Conservation (phyloP, 2,797 vertebrate genomes). For the Eurystomus glaucurus region DNA sequence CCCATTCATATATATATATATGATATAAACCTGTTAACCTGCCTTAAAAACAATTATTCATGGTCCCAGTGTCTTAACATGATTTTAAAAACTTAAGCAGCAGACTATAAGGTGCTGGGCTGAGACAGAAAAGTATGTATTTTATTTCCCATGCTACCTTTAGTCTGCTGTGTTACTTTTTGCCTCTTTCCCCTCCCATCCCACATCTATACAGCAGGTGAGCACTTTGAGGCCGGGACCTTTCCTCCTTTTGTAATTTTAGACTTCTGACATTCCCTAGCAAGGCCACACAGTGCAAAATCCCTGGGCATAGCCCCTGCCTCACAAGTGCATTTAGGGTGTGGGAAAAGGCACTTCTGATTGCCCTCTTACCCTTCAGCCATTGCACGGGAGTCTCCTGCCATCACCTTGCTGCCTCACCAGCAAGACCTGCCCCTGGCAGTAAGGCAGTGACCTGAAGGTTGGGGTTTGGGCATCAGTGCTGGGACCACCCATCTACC, state of each 20-base stretch:
- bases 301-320: not conserved
- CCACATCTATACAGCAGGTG: not conserved
- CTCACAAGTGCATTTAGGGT: not conserved
- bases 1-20: not conserved
- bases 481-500: not conserved
- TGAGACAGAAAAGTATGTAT: not conserved
- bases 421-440: not conserved
- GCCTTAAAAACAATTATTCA: not conserved
- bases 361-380: not conserved
- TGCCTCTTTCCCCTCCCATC: not conserved
- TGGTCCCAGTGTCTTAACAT: not conserved
- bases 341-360: not conserved
- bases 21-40: not conserved
- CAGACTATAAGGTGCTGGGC: not conserved
- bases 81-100: not conserved
- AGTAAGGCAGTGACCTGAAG: not conserved
- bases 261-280: not conserved
- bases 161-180: not conserved
- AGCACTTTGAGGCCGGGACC: not conserved
- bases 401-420: not conserved
- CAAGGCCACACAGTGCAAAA: not conserved
- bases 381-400: not conserved
- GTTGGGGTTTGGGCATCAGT: not conserved
- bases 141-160: not conserved
- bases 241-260: not conserved